Percentiles rank a stretch among this genome's conserved stretches.
Evolutionary conservation across 2,113 vertebrate species (phyloP).

Genomic region (Caranx ignobilis): DNA sequence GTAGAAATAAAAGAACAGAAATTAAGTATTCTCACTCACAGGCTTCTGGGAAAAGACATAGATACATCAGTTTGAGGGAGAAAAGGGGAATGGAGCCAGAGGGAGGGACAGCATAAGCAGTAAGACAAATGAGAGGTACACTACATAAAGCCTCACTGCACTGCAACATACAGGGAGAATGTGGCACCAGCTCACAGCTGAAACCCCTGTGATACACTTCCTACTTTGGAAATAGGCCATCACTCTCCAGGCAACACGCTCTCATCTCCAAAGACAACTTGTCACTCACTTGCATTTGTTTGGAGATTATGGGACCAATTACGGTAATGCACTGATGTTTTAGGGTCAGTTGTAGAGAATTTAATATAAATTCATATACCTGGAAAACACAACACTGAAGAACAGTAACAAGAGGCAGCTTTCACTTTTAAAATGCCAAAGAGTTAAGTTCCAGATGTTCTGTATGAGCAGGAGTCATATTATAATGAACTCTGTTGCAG

Average conservation of each 20-base stretch:
- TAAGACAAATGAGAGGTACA: conserved; percentile 24
- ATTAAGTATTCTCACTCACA: neutral
- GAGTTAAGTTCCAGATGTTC: neutral
- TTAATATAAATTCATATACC: too few species aligned
- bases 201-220: conserved; percentile 15
- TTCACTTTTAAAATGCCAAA: neutral
- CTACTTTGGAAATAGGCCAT: conserved; percentile 43
- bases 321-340: conserved; percentile 34
- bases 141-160: neutral
- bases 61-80: neutral
- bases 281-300: conserved; percentile 19
- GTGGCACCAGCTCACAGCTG: conserved; percentile 3
- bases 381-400: neutral
- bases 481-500: neutral
- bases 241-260: conserved; percentile 11
- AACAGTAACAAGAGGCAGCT: neutral
- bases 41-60: neutral
- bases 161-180: conserved; percentile 9
- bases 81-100: conserved; percentile 4
- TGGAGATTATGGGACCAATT: conserved; percentile 45
- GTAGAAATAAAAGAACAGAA: neutral
- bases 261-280: conserved; percentile 27
- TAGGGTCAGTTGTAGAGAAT: conserved; percentile 25
- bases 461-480: neutral
- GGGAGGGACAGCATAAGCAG: neutral